Base-by-base conservation (phyloP, 2,797 vertebrate genomes). In the Saxicola maurus region DNA sequence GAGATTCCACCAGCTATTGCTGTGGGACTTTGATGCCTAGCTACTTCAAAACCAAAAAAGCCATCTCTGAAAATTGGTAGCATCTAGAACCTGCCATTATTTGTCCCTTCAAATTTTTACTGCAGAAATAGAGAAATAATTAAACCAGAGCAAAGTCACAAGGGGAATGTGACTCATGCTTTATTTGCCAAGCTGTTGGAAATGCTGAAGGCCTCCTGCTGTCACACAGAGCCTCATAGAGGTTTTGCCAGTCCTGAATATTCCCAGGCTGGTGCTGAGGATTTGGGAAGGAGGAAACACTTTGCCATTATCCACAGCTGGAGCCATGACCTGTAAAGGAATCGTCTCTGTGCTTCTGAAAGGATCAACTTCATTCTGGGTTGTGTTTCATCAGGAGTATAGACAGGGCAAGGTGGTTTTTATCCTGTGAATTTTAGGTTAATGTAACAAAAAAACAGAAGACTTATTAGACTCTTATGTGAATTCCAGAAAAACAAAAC, bases 401-500 rank as follows among this genome's bases (percentile, higher is more conserved):
- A 85, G 24, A 45, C 8, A 37, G 5, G 11, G 9, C 24, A 76
- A 78, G 18, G 25, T 66, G 37, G 1, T 7, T 89, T 86, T 87
- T 81, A 45, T 69, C 40, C 51, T 37, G 23, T 64, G 59, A 81
- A 45, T 61, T 86, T 62, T 61, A 77, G 78, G 68, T 59, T 82
- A 82, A 77, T 74, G 61, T 78, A 38, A 66, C 59, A 86, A 49
- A 83, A 83, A 75, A 33, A 10, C 33, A 82, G 57, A 74, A 65
- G 35, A 53, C 48, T 85, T 57, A 66, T 85, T 49, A 87, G 45
- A n/a, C 33, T 45, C 28, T 82, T 30, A 13, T 35, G 30, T 73
- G 79, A 82, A 82, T 73, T 81, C 30, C 7, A 48, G 24, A 49
- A 25, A 60, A 71, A 38, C 24, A 49, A 51, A 89, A 68, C 20